Base-by-base conservation (phyloP, 2,888 invertebrate species). In the Morpho deidamia region DNA sequence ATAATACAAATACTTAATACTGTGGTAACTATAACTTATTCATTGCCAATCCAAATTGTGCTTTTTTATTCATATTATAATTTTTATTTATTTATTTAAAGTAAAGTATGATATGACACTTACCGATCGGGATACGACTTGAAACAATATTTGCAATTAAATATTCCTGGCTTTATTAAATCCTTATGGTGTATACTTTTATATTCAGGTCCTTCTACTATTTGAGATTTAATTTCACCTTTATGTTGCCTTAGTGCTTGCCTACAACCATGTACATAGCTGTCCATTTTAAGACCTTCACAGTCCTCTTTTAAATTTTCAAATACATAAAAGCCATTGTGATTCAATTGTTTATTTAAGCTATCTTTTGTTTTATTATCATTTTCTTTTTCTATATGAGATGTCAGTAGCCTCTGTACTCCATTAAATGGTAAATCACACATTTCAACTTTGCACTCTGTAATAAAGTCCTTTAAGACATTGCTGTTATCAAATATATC, bases 111-210 rank as follows among this genome's bases (percentile, higher is more conserved):
- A 14, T 14, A 14, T 14, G 2, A 23, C 23, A 23, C 62, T 55
- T 14, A 67, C 67, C 58, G 56, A 45, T 59, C 55, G 2, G 55
- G 46, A 39, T 58, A 65, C 8, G 43, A 44, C 7, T 42, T 14
- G 8, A 39, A 37, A 39, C 67, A 67, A 47, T 56, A 53, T 48
- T 35, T 58, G 53, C 67, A 67, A 11, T 11, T 53, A n/a, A 55
- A 59, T n/a, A 47, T 45, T 0, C 58, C 54, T 2, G 47, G 49
- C 35, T 35, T 47, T 1, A 44, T 53, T n/a, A 64, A 43, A n/a
- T 46, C 45, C 1, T 33, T 9, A 44, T 56, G 61, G 45, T 56
- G 45, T 8, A 58, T 11, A 41, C 53, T 54, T 5, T 34, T 9
- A 14, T 11, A 34, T 4, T 11, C 33, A 1, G 34, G 2, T 5